Base-by-base conservation (phyloP, 2,113 vertebrate genomes). In the Ranitomeya variabilis region DNA sequence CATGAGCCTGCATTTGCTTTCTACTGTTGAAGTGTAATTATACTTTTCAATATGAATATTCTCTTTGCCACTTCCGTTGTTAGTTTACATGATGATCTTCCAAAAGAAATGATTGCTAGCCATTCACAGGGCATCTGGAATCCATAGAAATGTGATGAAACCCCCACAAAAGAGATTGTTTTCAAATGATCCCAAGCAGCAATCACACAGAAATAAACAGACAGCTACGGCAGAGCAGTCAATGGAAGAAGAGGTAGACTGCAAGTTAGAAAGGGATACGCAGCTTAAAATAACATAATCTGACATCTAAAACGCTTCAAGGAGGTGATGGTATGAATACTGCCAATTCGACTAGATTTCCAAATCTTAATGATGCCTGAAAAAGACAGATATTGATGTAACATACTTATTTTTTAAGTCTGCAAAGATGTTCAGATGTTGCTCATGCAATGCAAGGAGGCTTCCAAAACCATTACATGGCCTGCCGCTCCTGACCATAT, bases 191-290 rank as follows among this genome's bases (percentile, higher is more conserved):
- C n/a, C 64, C 66, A 51, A 54, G 37, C 21, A 52, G 81, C 45
- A 83, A 83, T 69, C 62, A 64, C 8, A 21, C 11, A 52, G 37
- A 54, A 84, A 71, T 52, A 84, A 84, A 84, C 64, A 84, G n/a
- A 69, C 14, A 71, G 7, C 82, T 54, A 71, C 55, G 12, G 64
- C 45, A 84, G 51, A 67, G 55, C 21, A 69, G 81, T n/a, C 81
- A 69, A 21, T 52, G n/a, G 18, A n/a, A 62, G 11, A 12, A 82
- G 37, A 82, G 37, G 60, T 64, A 82, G 59, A 66, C 37, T 21
- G 16, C 16, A 64, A 31, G 12, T 66, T 83, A 14, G 12, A 12
- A 52, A 37, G 3, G 13, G 79, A 62, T 19, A 51, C 45, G 45
- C 57, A 83, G 45, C 4, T 19, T 51, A 64, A 82, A 81, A 81